These are phyloP conservation scores for Phyllostomus hastatus DNA, from an alignment of 2,113 vertebrate species.

Conservation along the genomic window DNA sequence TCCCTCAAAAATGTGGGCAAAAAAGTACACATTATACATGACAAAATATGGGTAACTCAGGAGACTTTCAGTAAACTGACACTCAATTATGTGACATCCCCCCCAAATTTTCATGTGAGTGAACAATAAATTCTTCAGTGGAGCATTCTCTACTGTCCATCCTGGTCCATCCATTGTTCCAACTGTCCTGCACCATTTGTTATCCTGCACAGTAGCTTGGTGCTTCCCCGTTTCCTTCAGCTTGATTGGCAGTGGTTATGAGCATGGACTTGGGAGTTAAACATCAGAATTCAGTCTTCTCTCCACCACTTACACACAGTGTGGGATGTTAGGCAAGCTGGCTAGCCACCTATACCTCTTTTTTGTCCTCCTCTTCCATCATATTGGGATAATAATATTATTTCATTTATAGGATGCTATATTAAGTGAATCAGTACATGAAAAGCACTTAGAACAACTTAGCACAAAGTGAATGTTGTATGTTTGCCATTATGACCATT, in stretches of 20 bases:
- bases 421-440: background rate
- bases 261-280: background rate
- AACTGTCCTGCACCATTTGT: accelerated
- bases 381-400: background rate
- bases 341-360: accelerated
- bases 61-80: background rate
- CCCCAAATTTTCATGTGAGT: accelerated
- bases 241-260: accelerated
- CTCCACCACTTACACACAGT: accelerated
- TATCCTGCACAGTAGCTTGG: accelerated
- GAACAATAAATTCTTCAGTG: too few species aligned
- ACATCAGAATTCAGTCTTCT: background rate
- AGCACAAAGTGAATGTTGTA: background rate
- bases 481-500: background rate
- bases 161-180: background rate
- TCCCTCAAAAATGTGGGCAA: too few species aligned
- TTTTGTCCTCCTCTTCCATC: background rate
- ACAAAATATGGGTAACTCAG: too few species aligned
- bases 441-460: background rate
- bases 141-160: too few species aligned
- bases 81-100: background rate
- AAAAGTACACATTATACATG: too few species aligned
- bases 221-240: accelerated
- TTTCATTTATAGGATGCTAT: background rate
- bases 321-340: background rate